phyloP scores from a whole-genome alignment of 2,797 vertebrate genomes.

The Sebastolobus altivelis region DNA sequence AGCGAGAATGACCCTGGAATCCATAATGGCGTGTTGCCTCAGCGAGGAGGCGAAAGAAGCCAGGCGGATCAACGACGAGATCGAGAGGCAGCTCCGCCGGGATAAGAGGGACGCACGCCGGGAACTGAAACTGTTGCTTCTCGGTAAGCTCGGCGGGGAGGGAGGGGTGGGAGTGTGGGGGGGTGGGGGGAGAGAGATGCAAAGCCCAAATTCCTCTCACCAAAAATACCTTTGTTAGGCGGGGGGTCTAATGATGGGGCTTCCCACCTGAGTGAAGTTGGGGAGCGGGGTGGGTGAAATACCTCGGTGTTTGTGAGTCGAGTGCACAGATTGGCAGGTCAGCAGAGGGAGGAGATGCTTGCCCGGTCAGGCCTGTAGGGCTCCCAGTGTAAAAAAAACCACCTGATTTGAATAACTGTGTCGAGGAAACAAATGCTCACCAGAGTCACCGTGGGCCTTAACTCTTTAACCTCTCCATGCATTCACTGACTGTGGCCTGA shows the following conservation, averaged over 20 bases:
- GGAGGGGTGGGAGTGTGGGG: background rate
- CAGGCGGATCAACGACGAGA: slow-evolving; percentile 95
- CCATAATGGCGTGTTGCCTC: slow-evolving; percentile 98
- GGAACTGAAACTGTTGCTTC: slow-evolving; percentile 93
- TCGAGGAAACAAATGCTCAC: slow-evolving; percentile 49
- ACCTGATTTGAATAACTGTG: slow-evolving; percentile 77
- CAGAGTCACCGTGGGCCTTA: background rate
- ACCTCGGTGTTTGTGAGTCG: slow-evolving; percentile 33
- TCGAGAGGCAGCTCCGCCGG: slow-evolving; percentile 94
- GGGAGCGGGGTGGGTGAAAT: slow-evolving; percentile 11
- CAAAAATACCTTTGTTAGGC: slow-evolving; percentile 20
- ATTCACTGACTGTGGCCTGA: background rate
- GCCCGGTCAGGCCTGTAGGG: slow-evolving; percentile 20
- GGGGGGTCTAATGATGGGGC: slow-evolving; percentile 11
- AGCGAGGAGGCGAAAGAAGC: slow-evolving; percentile 97
- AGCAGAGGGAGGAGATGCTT: slow-evolving; percentile 29
- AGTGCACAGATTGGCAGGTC: slow-evolving; percentile 65
- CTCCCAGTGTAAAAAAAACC: slow-evolving; percentile 22
- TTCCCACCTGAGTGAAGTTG: slow-evolving; percentile 66
- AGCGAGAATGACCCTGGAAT: slow-evolving; percentile 94
- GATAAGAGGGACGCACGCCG: slow-evolving; percentile 93
- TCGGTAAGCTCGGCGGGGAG: slow-evolving; percentile 84
- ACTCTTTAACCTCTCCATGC: background rate
- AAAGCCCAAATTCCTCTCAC: slow-evolving; percentile 35
- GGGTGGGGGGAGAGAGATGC: background rate